A percentile compares a stretch with the other conserved stretches of the same genome.
Evolutionary conservation across 2,888 invertebrate genomes (phyloP).

Genomic region (Brachynemurus nebulosus): DNA sequence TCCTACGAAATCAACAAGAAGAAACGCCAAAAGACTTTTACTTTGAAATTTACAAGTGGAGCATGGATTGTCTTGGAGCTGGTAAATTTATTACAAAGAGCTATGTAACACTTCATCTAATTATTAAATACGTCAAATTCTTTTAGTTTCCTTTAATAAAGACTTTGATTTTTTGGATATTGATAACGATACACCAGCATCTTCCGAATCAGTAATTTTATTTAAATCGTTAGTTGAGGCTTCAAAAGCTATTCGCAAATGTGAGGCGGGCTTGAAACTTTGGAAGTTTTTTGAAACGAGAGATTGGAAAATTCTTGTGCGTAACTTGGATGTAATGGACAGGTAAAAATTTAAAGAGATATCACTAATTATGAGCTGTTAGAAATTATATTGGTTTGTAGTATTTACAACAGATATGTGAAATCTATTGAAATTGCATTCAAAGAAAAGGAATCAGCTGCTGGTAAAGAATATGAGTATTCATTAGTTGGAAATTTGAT

Average conservation of each 20-base stretch:
- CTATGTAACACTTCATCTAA: too few species aligned
- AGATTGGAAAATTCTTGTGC: constrained; percentile 40
- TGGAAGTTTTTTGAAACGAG: constrained; percentile 51
- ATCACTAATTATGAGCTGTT: constrained; percentile 1
- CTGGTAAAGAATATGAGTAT: constrained; percentile 10
- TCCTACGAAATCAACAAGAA: constrained; percentile 44
- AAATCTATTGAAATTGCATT: constrained; percentile 30
- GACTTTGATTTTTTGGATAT: constrained; percentile 47
- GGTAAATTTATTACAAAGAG: constrained; percentile 11
- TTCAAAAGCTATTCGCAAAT: constrained; percentile 42
- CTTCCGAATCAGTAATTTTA: constrained; percentile 43
- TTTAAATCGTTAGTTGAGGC: constrained; percentile 42
- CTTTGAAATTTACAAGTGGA: constrained; percentile 50
- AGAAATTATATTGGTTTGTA: constrained; percentile 22
- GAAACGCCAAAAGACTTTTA: constrained; percentile 44
- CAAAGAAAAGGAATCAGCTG: constrained; percentile 22
- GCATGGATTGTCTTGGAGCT: constrained; percentile 47
- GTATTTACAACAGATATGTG: constrained; percentile 46
- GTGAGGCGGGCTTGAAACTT: constrained; percentile 48
- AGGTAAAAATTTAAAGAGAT: constrained; percentile 27
- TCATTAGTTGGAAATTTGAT: constrained; percentile 41
- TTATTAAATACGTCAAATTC: not conserved
- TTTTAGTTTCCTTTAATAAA: constrained; percentile 37
- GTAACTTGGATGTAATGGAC: constrained; percentile 46
- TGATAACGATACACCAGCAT: constrained; percentile 33